Percentiles rank a stretch among this genome's conserved stretches.
Evolutionary conservation across 2,888 invertebrate genomes (phyloP).

Genomic region (Protodeltote pygarga): DNA sequence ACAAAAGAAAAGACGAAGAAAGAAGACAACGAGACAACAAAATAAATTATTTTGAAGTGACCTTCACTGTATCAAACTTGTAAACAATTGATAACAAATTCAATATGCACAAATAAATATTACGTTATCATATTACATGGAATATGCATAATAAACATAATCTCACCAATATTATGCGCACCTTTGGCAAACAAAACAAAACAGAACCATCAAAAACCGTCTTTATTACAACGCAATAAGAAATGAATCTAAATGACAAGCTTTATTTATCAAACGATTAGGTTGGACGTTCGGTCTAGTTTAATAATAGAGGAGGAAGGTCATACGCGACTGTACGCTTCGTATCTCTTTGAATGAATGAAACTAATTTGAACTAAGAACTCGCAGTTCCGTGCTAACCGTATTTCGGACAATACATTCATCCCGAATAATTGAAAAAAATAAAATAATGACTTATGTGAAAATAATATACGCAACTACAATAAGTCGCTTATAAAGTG

Average conservation of each 20-base stretch:
- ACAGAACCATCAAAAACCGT: neutral
- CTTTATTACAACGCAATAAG: conserved; percentile 1
- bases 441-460: too few relatives aligned
- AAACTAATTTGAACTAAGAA: neutral
- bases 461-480: too few relatives aligned
- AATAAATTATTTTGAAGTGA: too few relatives aligned
- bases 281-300: neutral
- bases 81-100: too few relatives aligned
- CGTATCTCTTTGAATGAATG: neutral
- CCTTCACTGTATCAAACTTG: too few relatives aligned
- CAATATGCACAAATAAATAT: neutral
- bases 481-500: too few relatives aligned
- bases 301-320: conserved; percentile 20
- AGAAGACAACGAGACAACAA: too few relatives aligned
- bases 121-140: neutral
- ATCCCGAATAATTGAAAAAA: too few relatives aligned
- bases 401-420: too few relatives aligned
- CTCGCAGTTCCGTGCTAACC: neutral
- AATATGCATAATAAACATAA: neutral
- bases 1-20: too few relatives aligned
- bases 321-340: conserved; percentile 14
- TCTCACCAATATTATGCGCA: neutral
- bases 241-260: conserved; percentile 1
- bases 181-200: neutral
- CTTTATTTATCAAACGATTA: neutral